Conservation (phyloP, 2,888 invertebrate species). For the Strigamia crassipes region DNA sequence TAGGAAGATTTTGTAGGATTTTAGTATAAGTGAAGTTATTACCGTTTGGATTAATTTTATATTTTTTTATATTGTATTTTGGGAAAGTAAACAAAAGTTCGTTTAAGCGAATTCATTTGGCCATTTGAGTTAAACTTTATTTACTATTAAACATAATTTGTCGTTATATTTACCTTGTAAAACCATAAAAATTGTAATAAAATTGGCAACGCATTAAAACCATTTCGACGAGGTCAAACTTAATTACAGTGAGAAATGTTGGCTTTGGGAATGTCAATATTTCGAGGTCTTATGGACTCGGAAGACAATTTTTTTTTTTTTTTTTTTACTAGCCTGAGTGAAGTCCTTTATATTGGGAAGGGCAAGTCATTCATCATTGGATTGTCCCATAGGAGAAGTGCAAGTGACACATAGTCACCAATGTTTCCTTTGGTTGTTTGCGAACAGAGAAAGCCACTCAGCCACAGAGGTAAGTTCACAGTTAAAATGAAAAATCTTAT, state of each 20-base stretch:
- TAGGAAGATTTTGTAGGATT: neutral
- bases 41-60: neutral
- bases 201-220: neutral
- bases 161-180: neutral
- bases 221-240: neutral
- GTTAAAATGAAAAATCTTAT: constrained; percentile 10
- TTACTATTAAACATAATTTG: no score
- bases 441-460: constrained; percentile 37
- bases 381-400: constrained; percentile 23
- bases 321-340: neutral
- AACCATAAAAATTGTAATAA: neutral
- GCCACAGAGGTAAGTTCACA: neutral
- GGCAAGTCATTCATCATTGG: constrained; percentile 34
- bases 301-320: neutral
- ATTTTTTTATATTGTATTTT: neutral
- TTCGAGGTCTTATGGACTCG: constrained; percentile 12
- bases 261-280: constrained; percentile 23
- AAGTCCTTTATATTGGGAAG: constrained; percentile 19
- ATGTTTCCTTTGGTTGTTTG: constrained; percentile 34
- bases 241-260: constrained; percentile 10
- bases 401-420: neutral
- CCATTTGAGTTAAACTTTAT: no score
- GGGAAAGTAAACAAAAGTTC: neutral
- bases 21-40: neutral
- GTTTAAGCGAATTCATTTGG: no score